Base-by-base conservation (phyloP, 2,888 invertebrate genomes). In the Vandiemenella viatica region DNA sequence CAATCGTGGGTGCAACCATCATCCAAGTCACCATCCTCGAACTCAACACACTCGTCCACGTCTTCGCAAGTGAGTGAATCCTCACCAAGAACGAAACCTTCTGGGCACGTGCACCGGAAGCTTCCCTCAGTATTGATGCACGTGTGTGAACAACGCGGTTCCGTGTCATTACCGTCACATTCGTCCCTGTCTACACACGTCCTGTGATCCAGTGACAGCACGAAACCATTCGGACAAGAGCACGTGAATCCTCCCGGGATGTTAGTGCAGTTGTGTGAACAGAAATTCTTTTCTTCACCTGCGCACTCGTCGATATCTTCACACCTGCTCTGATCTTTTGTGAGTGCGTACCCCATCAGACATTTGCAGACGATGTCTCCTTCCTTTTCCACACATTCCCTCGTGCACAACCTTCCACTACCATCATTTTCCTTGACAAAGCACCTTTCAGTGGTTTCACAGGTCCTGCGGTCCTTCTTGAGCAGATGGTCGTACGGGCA, bases 41-140 rank as follows among this genome's bases (percentile, higher is more conserved):
- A 8, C 18, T 15, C 1, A 10, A 63, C 68, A 21, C 67, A 63
- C 1, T 67, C 65, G 55, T 70, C 68, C 48, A 72, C 55, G 50
- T 68, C 68, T 44, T 63, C 61, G 56, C 68, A 68, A 10, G 60
- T 62, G 10, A 46, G 54, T 21, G 42, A 37, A 48, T 57, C 57
- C 2, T 53, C 53, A 1, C 51, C 51, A 19, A 65, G 48, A 6
- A 5, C 21, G 55, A 61, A 58, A 32, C 71, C 79, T 2, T 60
- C 52, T 10, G 70, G 71, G 58, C 79, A 80, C n/a, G 65, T 62
- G 58, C 79, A 79, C 22, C 61, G 58, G 20, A 62, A 62, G 3
- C 64, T 65, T 8, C 18, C 42, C 13, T 19, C 42, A 21, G 51
- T 44, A 37, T 55, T 55, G 21, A 49, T 37, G 43, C 54, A 55